phyloP scores from a whole-genome alignment of 2,888 invertebrate species.

The Aproaerema taeniolella region DNA sequence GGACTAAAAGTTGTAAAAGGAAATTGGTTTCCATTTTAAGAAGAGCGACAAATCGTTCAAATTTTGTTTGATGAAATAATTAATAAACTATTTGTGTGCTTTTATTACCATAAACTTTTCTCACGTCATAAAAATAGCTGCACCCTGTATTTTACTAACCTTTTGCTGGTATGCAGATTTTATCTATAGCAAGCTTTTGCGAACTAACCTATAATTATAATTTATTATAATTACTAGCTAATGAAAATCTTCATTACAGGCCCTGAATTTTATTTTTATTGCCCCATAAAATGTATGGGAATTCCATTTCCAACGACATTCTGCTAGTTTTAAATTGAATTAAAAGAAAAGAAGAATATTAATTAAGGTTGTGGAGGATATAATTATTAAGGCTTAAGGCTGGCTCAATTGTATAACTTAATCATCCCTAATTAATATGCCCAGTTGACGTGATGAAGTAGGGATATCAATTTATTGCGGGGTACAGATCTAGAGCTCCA shows the following conservation, averaged over 20 bases:
- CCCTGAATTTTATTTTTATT: not conserved
- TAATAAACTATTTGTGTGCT: no score
- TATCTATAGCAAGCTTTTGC: no score
- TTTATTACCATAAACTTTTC: no score
- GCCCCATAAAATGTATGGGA: not conserved
- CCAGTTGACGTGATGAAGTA: conserved; percentile 8
- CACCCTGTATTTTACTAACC: no score
- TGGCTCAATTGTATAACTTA: conserved; percentile 10
- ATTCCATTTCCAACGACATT: not conserved
- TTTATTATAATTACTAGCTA: conserved; percentile 1
- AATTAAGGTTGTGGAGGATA: not conserved
- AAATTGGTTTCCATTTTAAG: no score
- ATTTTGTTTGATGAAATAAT: not conserved
- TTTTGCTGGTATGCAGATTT: no score
- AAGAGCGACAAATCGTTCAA: no score
- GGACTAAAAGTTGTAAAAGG: no score
- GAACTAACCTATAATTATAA: conserved; percentile 17
- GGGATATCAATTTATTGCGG: conserved; percentile 7
- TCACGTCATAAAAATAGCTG: no score
- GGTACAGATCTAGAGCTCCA: not conserved
- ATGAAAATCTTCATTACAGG: not conserved
- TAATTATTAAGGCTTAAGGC: not conserved
- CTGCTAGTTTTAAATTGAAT: not conserved
- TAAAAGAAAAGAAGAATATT: not conserved
- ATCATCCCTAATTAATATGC: conserved; percentile 9